Conservation (phyloP, 1,140 invertebrate genomes). For the Euura saliciscinereae region DNA sequence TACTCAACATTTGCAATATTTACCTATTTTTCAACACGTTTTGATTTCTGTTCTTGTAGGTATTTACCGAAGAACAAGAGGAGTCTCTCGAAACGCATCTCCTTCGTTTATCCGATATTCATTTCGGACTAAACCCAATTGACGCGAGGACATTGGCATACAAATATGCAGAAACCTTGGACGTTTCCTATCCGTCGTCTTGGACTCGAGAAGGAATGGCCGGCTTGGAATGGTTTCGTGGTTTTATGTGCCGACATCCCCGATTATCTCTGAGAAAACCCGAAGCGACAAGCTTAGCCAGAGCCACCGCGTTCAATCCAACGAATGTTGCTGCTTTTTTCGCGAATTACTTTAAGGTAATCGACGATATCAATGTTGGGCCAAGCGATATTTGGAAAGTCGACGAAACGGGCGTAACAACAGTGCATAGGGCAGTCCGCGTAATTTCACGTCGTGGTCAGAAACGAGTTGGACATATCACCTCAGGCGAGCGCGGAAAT, state of each 20-base stretch:
- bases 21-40: too few relatives aligned
- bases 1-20: too few relatives aligned
- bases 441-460: constrained; percentile 10
- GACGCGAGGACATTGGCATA: constrained; percentile 26
- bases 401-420: background rate
- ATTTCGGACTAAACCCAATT: constrained; percentile 21
- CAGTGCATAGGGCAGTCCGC: constrained; percentile 8
- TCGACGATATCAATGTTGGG: too few relatives aligned
- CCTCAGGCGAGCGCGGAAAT: constrained; percentile 7
- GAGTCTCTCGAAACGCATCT: too few relatives aligned
- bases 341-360: constrained; percentile 11
- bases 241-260: constrained; percentile 23
- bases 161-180: constrained; percentile 21
- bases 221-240: constrained; percentile 29
- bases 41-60: too few relatives aligned
- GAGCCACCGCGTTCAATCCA: constrained; percentile 34
- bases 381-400: constrained; percentile 17
- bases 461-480: constrained; percentile 11
- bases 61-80: too few relatives aligned
- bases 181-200: background rate
- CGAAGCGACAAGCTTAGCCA: constrained; percentile 29
- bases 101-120: constrained; percentile 23
- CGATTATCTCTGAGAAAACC: constrained; percentile 35
- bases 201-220: constrained; percentile 18
- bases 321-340: constrained; percentile 32